Base-by-base conservation (phyloP, 1,140 invertebrate genomes). In the Venustaconcha ellipsiformis region DNA sequence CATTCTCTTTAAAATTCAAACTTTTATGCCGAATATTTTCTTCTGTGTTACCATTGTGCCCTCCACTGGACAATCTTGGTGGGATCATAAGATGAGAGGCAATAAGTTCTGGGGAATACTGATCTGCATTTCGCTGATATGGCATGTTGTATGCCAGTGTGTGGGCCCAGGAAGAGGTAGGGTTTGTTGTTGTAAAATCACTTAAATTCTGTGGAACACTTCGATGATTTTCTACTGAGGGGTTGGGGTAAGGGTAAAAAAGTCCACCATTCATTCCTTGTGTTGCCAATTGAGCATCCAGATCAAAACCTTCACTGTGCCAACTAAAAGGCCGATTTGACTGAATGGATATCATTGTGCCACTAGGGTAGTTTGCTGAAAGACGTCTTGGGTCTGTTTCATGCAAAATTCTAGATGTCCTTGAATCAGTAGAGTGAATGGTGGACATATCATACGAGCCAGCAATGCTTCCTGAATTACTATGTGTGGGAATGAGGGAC, bases 261-360 rank as follows among this genome's bases (percentile, higher is more conserved):
- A 48, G 11, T 48, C 37, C 37, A 65, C 63, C 73, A n/a, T 56
- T 64, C 5, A 48, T 48, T 37, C 64, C 67, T 48, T 69, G 56
- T 57, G 67, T 75, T 15, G 81, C 76, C 67, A 85, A 62, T 18
- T 82, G 78, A 48, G 79, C 64, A 74, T 88, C 86, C n/a, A 88
- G 71, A 59, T 88, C 85, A 79, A 88, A 88, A 65, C 79, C 83
- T 72, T 88, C 87, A 79, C 85, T 86, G 65, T 88, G 86, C 87
- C 87, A 88, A 68, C 85, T 87, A 67, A 86, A 86, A 0, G 87
- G 87, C n/a, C 87, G 76, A 57, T 78, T 80, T 13, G 81, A 76
- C 30, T 76, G 79, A 14, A 82, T 76, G 11, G 83, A 78, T 65
- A 82, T 57, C 80, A 84, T 80, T 1, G 83, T 81, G 0, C 79